These are phyloP conservation scores for Bufotes viridis DNA, from an alignment of 2,797 vertebrate species.

Conservation along the genomic window DNA sequence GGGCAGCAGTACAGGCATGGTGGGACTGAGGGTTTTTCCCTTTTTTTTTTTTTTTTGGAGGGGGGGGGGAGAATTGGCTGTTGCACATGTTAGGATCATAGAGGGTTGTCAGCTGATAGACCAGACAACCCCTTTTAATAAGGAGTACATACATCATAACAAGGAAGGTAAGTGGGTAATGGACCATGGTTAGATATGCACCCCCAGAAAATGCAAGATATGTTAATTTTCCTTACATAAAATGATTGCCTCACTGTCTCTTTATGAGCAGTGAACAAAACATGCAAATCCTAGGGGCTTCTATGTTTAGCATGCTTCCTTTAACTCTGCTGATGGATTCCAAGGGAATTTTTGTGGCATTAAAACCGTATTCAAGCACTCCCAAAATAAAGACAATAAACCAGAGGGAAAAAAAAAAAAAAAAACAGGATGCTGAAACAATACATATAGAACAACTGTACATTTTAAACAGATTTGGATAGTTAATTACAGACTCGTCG, in stretches of 20 bases:
- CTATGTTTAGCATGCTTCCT: background rate
- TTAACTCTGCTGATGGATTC: background rate
- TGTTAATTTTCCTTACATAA: background rate
- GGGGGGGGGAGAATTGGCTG: too few relatives aligned
- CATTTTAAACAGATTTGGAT: conserved; percentile 6
- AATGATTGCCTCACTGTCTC: background rate
- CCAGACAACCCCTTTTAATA: too few relatives aligned
- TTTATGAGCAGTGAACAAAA: background rate
- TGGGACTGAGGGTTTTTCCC: too few relatives aligned
- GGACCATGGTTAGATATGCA: too few relatives aligned
- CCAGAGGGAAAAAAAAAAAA: background rate
- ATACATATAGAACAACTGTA: background rate
- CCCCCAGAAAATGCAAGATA: too few relatives aligned
- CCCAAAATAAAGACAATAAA: background rate
- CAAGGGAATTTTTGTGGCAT: background rate
- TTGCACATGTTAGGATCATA: too few relatives aligned
- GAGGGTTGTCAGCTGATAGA: too few relatives aligned
- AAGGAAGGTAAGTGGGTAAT: too few relatives aligned
- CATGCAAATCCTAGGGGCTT: background rate
- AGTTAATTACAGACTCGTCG: background rate
- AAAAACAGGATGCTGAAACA: background rate
- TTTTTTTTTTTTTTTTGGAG: too few relatives aligned
- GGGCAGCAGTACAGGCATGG: too few relatives aligned
- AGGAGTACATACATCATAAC: too few relatives aligned
- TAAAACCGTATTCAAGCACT: background rate